Conservation (phyloP, 2,797 vertebrate species). For the Malurus leucopterus region DNA sequence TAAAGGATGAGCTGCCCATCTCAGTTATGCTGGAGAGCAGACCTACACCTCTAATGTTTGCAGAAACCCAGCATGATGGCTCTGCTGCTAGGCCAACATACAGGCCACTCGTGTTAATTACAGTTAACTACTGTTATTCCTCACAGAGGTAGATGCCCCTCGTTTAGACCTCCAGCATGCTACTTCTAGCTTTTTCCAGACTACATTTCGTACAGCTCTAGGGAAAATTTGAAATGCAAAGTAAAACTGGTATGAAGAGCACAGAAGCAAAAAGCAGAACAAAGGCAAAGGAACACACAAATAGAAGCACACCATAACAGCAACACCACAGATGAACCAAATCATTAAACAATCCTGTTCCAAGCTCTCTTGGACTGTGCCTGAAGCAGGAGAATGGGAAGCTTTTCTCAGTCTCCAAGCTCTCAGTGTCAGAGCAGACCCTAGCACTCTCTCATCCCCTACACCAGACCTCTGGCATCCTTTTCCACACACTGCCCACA, state of each 20-base stretch:
- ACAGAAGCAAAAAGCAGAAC: background rate
- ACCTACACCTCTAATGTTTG: background rate
- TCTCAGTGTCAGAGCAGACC: background rate
- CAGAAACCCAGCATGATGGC: background rate
- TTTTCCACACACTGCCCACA: background rate
- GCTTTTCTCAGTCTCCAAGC: background rate
- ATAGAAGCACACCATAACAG: background rate
- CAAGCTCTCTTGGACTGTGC: background rate
- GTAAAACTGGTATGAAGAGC: background rate
- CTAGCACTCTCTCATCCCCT: background rate
- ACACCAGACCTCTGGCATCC: background rate
- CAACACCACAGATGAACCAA: background rate
- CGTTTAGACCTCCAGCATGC: background rate
- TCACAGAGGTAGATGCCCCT: background rate
- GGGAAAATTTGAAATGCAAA: rapidly evolving
- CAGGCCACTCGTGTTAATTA: background rate
- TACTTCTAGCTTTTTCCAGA: background rate
- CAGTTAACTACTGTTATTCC: background rate
- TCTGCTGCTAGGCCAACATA: background rate
- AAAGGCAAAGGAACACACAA: rapidly evolving
- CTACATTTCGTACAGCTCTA: background rate
- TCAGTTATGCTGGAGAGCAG: background rate
- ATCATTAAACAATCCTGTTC: background rate
- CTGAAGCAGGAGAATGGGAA: background rate
- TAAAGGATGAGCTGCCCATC: background rate